A percentile compares a stretch with the other conserved stretches of the same genome.
phyloP scores from a whole-genome alignment of 92 coral and sea anemone genomes.

The Epizoanthus stellaris region DNA sequence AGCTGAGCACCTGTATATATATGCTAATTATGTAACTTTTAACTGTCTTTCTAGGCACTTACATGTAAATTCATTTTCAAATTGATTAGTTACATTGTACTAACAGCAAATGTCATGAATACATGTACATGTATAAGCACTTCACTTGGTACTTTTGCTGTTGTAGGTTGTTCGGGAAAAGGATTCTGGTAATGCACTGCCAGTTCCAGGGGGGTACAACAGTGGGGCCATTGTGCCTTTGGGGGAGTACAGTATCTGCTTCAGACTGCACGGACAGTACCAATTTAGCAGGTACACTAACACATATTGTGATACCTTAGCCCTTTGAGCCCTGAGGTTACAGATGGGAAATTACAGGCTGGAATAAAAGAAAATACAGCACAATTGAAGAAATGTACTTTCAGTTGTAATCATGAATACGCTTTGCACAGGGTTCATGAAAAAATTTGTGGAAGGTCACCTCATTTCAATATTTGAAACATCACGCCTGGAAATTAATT shows the following conservation, averaged over 20 bases:
- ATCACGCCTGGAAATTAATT: too few species aligned
- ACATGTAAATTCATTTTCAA: neutral
- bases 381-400: neutral
- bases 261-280: conserved; percentile 20
- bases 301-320: neutral
- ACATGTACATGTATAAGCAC: too few species aligned
- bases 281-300: conserved; percentile 35
- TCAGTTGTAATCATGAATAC: too few species aligned
- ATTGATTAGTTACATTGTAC: too few species aligned
- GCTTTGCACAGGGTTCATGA: too few species aligned
- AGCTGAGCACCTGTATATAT: too few species aligned
- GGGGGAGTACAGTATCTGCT: conserved; percentile 22
- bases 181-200: conserved; percentile 15
- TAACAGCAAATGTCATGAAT: too few species aligned
- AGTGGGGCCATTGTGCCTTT: conserved; percentile 3
- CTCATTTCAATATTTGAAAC: too few species aligned
- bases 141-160: neutral
- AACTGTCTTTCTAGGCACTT: too few species aligned
- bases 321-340: too few species aligned
- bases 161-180: conserved; percentile 11
- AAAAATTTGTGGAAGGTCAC: too few species aligned
- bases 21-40: too few species aligned
- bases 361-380: neutral
- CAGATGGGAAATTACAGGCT: neutral
- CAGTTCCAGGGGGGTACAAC: conserved; percentile 28